These are phyloP conservation scores for Tribolium castaneum DNA, from an alignment of 1,140 invertebrate genomes.

Conservation along the genomic window DNA sequence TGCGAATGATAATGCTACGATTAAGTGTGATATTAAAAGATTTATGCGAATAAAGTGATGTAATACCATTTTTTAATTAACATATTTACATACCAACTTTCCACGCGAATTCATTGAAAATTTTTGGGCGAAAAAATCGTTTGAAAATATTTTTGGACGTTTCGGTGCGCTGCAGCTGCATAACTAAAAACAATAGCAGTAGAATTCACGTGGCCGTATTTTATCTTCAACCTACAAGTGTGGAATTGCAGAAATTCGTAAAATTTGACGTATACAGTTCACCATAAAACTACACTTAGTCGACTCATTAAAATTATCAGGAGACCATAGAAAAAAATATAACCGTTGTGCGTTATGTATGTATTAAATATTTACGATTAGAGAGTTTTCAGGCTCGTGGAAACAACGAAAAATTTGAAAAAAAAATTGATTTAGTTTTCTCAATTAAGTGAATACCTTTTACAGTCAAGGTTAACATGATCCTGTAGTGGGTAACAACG, in stretches of 20 bases:
- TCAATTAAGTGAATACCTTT: constrained; percentile 26
- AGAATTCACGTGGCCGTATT: constrained; percentile 16
- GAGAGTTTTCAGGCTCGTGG: not conserved
- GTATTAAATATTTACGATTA: not conserved
- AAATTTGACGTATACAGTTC: constrained; percentile 19
- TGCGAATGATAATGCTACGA: not conserved
- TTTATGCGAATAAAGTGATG: not conserved
- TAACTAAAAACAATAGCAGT: constrained; percentile 22
- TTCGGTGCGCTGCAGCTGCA: not conserved
- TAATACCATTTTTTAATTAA: not conserved
- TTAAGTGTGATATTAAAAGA: not conserved
- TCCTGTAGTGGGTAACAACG: constrained; percentile 24
- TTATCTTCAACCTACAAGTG: constrained; percentile 17
- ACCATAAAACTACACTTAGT: not conserved
- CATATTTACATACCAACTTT: constrained; percentile 7
- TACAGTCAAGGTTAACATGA: constrained; percentile 32
- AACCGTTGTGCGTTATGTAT: not conserved
- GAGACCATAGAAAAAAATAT: not conserved
- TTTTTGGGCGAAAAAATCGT: not conserved
- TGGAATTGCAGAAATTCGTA: constrained; percentile 20
- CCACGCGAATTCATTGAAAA: constrained; percentile 1
- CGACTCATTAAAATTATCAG: constrained; percentile 18
- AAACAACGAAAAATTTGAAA: not conserved
- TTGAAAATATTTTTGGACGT: not conserved
- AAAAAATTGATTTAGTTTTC: not conserved